These are phyloP conservation scores for Synanthedon andrenaeformis DNA, from an alignment of 2,888 invertebrate genomes.

Conservation along the genomic window DNA sequence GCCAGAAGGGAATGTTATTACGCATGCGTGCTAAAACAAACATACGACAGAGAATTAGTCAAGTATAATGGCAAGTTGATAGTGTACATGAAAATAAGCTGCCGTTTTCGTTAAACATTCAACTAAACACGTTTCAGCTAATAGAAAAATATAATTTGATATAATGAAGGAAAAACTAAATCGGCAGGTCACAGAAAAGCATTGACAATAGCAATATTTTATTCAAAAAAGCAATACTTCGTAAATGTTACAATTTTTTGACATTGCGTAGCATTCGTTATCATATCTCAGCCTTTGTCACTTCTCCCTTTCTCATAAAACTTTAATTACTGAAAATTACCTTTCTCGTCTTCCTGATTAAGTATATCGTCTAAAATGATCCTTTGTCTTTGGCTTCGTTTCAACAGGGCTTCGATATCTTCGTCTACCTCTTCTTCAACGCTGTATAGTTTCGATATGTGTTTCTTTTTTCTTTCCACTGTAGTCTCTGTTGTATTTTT, in stretches of 20 bases:
- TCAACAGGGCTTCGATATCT: constrained; percentile 73
- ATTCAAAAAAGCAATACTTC: constrained; percentile 30
- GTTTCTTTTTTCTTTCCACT: constrained; percentile 45
- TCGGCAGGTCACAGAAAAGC: constrained; percentile 28
- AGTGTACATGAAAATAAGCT: constrained; percentile 18
- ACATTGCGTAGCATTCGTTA: constrained; percentile 52
- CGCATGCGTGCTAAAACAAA: constrained; percentile 71
- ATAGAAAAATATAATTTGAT: background rate
- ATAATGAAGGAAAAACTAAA: constrained; percentile 14
- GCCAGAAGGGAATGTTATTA: constrained; percentile 71
- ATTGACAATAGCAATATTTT: constrained; percentile 27
- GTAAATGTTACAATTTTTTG: constrained; percentile 28
- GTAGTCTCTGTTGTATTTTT: constrained; percentile 50
- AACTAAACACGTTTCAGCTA: constrained; percentile 4
- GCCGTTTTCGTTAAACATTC: constrained; percentile 20
- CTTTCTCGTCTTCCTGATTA: constrained; percentile 71
- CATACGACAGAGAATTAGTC: constrained; percentile 63
- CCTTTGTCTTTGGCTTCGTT: constrained; percentile 76
- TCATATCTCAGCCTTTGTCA: constrained; percentile 41
- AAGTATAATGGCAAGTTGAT: constrained; percentile 26
- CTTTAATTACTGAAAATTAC: constrained; percentile 53
- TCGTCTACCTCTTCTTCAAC: constrained; percentile 70
- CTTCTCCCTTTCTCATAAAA: constrained; percentile 28
- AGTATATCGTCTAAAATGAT: constrained; percentile 78
- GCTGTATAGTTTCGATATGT: constrained; percentile 31